Evolutionary conservation across 1,140 invertebrate species (phyloP).

Genomic region (Pachypeltis micranthus): DNA sequence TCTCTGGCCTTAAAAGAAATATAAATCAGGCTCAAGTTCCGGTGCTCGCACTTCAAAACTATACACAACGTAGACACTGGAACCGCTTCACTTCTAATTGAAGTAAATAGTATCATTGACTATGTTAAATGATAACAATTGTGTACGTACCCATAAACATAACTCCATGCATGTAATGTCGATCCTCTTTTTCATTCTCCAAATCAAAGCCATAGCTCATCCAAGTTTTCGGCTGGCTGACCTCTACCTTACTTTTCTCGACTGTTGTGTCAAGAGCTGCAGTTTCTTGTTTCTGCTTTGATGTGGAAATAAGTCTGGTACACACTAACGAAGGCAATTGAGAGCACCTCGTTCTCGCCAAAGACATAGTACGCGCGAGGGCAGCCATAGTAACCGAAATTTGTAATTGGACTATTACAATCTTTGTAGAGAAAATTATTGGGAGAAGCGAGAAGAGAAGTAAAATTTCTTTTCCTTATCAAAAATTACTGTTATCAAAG

Average conservation of each 20-base stretch:
- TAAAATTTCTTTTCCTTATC: too few relatives aligned
- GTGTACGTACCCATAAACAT: constrained; percentile 23
- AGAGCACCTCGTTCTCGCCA: background rate
- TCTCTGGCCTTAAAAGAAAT: too few relatives aligned
- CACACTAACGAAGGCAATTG: background rate
- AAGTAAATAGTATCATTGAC: too few relatives aligned
- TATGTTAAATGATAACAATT: too few relatives aligned
- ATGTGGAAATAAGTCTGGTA: constrained; percentile 23
- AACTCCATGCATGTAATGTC: constrained; percentile 21
- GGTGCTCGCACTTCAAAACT: too few relatives aligned
- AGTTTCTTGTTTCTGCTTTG: constrained; percentile 25
- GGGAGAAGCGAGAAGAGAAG: too few relatives aligned
- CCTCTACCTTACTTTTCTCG: background rate
- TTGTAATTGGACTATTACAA: too few relatives aligned
- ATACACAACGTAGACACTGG: too few relatives aligned
- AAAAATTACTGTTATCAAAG: too few relatives aligned
- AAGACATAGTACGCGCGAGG: background rate
- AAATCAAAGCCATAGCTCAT: constrained; percentile 27
- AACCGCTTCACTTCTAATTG: too few relatives aligned
- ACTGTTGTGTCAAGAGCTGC: constrained; percentile 2
- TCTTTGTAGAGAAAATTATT: too few relatives aligned
- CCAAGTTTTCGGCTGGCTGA: constrained; percentile 24
- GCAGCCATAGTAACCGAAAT: background rate
- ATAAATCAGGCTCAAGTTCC: too few relatives aligned
- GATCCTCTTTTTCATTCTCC: constrained; percentile 23